Evolutionary conservation across 2,113 vertebrate species (phyloP).

Genomic region (Corythaeola cristata): DNA sequence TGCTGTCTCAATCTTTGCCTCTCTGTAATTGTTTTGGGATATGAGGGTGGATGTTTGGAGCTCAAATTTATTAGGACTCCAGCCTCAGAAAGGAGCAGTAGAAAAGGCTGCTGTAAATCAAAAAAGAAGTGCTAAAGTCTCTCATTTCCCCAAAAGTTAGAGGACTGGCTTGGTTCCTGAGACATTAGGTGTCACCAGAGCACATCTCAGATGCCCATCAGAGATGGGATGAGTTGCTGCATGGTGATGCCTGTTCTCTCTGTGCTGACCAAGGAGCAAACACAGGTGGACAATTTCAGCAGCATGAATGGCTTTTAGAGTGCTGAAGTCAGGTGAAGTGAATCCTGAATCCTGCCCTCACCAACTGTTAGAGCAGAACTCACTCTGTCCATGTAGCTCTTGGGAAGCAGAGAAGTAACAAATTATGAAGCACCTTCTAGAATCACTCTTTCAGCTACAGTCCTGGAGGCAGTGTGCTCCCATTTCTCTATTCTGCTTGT

Average conservation of each 20-base stretch:
- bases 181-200: neutral
- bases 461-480: neutral
- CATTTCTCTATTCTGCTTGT: neutral
- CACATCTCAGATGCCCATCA: fast-evolving
- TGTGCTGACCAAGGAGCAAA: neutral
- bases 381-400: neutral
- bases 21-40: neutral
- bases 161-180: fast-evolving
- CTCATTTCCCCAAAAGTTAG: neutral
- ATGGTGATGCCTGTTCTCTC: neutral
- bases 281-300: neutral
- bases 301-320: neutral
- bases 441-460: neutral
- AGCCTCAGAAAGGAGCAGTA: neutral
- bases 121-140: neutral
- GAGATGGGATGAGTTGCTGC: neutral
- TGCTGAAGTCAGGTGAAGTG: neutral
- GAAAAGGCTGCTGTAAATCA: neutral
- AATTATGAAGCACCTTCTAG: fast-evolving
- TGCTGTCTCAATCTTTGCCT: neutral
- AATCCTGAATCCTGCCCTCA: neutral
- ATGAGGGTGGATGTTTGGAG: neutral
- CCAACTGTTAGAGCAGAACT: neutral
- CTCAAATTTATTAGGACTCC: neutral
- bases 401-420: fast-evolving